A percentile compares a stretch with the other conserved stretches of the same genome.
Evolutionary conservation across 2,113 vertebrate genomes (phyloP).

Genomic region (Microtus montanus): DNA sequence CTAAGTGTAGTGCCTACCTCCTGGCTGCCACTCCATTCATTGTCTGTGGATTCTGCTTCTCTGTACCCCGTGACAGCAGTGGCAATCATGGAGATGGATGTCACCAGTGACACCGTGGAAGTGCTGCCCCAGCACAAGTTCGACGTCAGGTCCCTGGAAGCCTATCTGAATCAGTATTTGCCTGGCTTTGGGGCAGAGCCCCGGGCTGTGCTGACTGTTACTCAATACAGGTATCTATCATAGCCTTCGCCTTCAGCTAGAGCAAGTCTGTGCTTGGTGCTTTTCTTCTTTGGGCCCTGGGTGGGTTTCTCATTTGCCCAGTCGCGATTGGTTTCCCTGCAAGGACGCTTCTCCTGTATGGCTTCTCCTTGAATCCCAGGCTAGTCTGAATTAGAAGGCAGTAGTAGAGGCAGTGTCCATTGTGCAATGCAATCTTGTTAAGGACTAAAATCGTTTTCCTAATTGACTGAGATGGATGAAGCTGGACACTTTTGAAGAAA

Average conservation of each 20-base stretch:
- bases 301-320: not conserved
- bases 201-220: slow-evolving; percentile 77
- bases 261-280: not conserved
- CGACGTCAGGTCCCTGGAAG: slow-evolving; percentile 82
- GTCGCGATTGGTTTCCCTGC: not conserved
- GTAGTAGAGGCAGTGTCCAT: not conserved
- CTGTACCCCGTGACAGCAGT: fast-evolving
- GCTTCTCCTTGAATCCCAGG: not conserved
- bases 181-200: slow-evolving; percentile 79
- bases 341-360: not conserved
- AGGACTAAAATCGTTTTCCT: not conserved
- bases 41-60: fast-evolving
- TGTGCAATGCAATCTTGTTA: not conserved
- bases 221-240: slow-evolving; percentile 80
- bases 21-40: fast-evolving
- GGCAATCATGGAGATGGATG: not conserved
- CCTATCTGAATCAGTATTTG: slow-evolving; percentile 84
- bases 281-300: not conserved
- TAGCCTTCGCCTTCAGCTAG: not conserved
- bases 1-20: fast-evolving
- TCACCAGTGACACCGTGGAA: slow-evolving; percentile 63
- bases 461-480: not conserved
- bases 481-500: not conserved
- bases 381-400: not conserved
- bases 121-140: slow-evolving; percentile 90